Evolutionary conservation across 1,140 invertebrate species (phyloP), one percentile per base, ranked within the genome.

Genomic region (Anoplophora glabripennis): DNA sequence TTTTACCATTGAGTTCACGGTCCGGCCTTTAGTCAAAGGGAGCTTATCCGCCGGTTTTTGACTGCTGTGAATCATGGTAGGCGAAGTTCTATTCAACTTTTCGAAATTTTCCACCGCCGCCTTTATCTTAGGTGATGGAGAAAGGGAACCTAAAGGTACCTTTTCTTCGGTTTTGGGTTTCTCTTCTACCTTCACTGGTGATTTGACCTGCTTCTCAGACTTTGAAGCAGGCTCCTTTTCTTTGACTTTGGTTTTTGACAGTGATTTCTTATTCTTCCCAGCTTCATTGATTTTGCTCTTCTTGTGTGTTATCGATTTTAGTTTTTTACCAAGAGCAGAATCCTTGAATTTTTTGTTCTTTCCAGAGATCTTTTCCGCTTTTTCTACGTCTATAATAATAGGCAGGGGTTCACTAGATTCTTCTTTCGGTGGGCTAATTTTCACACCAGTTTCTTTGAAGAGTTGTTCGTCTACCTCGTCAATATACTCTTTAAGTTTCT

Each of bases 11-110:
- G 79, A 80, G 69, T 84, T 80, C 4, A 87, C 85, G 2, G 83
- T 84, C 34, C 83, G 77, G 11, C 84, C 84, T 73, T 83, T 81
- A 17, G 84, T 86, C 47, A 86, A 70, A 21, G 84, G 82, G 49
- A 81, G 76, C 53, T 83, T 84, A 59, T 85, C 82, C 9, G 80
- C 80, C 9, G 84, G 84, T 66, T 81, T 77, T 72, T 86, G 84
- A 63, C 84, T 86, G 65, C 85, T 85, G 69, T 86, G 84, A 76
- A 84, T 83, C 79, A 84, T 85, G 59, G 82, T 80, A 41, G 70
- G 33, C 62, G 78, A 79, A n/a, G 60, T 45, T 18, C 36, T n/a
- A n/a, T n/a, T 36, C 12, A 51, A 35, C 71, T 80, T 73, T 69
- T 80, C 76, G n/a, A 79, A 73, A 64, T 77, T 74, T 59, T 72